Evolutionary conservation across 2,888 invertebrate species (phyloP).

Genomic region (Autographa pulchrina): DNA sequence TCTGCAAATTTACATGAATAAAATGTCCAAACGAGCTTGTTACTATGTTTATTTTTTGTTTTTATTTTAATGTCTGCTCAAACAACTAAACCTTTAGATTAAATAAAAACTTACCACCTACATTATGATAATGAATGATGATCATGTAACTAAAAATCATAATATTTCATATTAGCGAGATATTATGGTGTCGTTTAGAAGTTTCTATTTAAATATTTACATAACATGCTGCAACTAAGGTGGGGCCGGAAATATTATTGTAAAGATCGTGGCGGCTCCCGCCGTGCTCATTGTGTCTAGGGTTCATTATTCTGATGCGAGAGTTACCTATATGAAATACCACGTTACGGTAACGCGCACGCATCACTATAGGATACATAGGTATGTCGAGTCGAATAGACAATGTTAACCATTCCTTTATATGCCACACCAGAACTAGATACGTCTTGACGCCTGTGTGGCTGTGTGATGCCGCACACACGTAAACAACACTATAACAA

Average conservation of each 20-base stretch:
- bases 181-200: slow-evolving; percentile 30
- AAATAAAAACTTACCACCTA: slow-evolving; percentile 12
- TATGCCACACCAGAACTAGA: slow-evolving; percentile 40
- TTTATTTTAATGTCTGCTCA: slow-evolving; percentile 42
- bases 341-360: slow-evolving; percentile 74
- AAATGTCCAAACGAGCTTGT: slow-evolving; percentile 88
- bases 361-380: slow-evolving; percentile 47
- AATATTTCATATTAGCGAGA: not conserved
- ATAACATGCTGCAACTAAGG: slow-evolving; percentile 54
- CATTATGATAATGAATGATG: not conserved
- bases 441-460: slow-evolving; percentile 34
- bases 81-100: slow-evolving; percentile 25
- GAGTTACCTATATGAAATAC: slow-evolving; percentile 66
- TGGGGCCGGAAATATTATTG: slow-evolving; percentile 73
- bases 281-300: slow-evolving; percentile 67
- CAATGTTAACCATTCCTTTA: slow-evolving; percentile 46
- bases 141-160: not conserved
- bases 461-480: slow-evolving; percentile 1
- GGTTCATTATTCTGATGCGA: slow-evolving; percentile 66
- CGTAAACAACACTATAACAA: not conserved
- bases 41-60: slow-evolving; percentile 72
- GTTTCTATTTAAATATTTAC: slow-evolving; percentile 12
- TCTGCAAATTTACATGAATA: slow-evolving; percentile 90
- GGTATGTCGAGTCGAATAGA: slow-evolving; percentile 44
- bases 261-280: slow-evolving; percentile 65